These are phyloP conservation scores for Heliconius cydno DNA, from an alignment of 2,888 invertebrate genomes.

Conservation along the genomic window DNA sequence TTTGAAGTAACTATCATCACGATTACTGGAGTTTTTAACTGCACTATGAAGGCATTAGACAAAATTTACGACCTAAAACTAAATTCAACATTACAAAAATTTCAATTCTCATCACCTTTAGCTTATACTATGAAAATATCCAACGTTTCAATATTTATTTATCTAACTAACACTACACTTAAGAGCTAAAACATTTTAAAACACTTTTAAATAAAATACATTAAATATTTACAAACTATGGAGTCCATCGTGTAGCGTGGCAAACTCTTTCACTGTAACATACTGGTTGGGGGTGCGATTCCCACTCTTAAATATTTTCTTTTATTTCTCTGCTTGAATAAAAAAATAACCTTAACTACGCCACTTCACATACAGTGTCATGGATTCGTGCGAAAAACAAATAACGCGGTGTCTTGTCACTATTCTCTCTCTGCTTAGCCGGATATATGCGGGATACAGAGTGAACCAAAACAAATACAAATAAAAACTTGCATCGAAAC, in stretches of 20 bases:
- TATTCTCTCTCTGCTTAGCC: neutral
- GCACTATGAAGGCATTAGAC: too few relatives aligned
- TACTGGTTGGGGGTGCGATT: neutral
- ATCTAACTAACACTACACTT: neutral
- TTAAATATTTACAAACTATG: conserved; percentile 27
- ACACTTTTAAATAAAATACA: conserved; percentile 13
- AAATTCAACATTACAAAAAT: neutral
- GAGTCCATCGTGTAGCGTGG: neutral
- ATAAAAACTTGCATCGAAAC: conserved; percentile 28
- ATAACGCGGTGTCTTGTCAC: neutral
- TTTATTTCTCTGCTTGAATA: too few relatives aligned
- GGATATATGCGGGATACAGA: neutral
- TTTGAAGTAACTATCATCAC: too few relatives aligned
- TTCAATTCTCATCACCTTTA: neutral
- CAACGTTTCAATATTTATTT: neutral
- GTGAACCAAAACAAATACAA: conserved; percentile 11
- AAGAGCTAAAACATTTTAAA: conserved; percentile 5
- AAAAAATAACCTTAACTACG: neutral
- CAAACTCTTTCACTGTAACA: neutral
- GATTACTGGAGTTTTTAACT: too few relatives aligned
- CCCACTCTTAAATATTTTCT: too few relatives aligned
- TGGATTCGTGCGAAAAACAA: too few relatives aligned
- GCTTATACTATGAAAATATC: neutral
- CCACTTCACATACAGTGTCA: neutral
- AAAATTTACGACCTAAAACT: too few relatives aligned